Evolutionary conservation across 1,140 invertebrate genomes (phyloP), one percentile per base, ranked within the genome.

Genomic region (Leptoteleia sp.): DNA sequence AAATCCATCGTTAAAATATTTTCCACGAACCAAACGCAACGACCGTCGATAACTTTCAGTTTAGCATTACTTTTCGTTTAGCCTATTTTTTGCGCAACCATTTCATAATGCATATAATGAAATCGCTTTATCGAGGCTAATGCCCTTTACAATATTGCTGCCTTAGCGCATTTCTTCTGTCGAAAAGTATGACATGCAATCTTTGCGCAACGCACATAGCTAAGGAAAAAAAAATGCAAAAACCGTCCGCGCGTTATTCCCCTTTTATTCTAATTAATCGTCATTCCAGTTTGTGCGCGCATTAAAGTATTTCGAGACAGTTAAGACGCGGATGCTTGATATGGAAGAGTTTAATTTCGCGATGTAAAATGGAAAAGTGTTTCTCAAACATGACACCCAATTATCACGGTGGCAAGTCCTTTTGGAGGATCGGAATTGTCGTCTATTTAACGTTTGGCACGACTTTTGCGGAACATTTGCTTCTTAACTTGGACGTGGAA

Each of bases 401-500:
- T 52, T 29, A 55, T 6, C 8, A 12, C 13, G 11, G 11, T 8
- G 0, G 27, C 3, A 16, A 4, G 4, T 48, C 55, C 27, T 40
- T 68, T 31, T 4, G 31, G 2, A 19, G 42, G 19, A 22, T 61
- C 4, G 33, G 4, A 22, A 55, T 78, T 31, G 42, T 72, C 8
- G 31, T 75, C 62, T 48, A 35, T 27, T 71, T 65, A 7, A 47
- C 33, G 1, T 64, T 72, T 47, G 73, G 25, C 6, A 5, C 27
- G 7, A 57, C 59, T 29, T 13, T 27, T 11, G 78, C 68, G 6
- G 80, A 87, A 17, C 79, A 87, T 43, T 35, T 86, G 9, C 68
- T 79, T 19, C 42, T 90, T 4, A 83, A 82, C 15, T 38, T 90
- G 7, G 79, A 87, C 22, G 47, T 77, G 6, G 90, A 90, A 9